Evolutionary conservation across 2,113 vertebrate species (phyloP).

Genomic region (Muntiacus muntjak): DNA sequence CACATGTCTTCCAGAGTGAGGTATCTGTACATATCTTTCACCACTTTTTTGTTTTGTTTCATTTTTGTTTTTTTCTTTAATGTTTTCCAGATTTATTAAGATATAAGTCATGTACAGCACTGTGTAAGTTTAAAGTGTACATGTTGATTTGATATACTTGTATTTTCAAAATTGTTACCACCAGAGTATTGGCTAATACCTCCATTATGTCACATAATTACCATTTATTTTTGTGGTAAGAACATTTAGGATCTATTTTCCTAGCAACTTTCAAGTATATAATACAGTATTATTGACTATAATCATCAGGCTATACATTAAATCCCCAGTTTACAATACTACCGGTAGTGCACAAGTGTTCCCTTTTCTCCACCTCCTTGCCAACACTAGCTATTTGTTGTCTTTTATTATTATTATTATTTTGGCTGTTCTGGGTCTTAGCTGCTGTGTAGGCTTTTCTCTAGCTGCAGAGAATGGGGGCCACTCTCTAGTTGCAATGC

Average conservation of each 20-base stretch:
- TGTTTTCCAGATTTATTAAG: not conserved
- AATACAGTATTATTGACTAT: not conserved
- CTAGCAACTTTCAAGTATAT: not conserved
- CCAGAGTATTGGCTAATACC: not conserved
- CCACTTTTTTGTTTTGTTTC: not conserved
- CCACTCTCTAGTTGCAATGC: not conserved
- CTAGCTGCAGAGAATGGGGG: not conserved
- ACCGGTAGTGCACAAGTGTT: not conserved
- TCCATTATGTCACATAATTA: not conserved
- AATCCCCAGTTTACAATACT: not conserved
- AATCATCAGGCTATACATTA: not conserved
- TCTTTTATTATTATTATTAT: not conserved
- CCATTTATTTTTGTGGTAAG: not conserved
- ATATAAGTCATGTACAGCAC: too few species aligned
- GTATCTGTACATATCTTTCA: not conserved
- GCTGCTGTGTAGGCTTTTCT: not conserved
- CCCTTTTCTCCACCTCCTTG: not conserved
- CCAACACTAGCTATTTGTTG: not conserved
- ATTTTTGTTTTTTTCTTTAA: not conserved
- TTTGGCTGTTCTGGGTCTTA: not conserved
- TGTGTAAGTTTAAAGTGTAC: not conserved
- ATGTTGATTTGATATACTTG: not conserved
- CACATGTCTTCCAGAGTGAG: rapidly evolving
- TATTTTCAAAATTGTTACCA: not conserved
- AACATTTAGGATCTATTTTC: not conserved